Percentiles rank a stretch among this genome's conserved stretches.
These are phyloP conservation scores for Scomber scombrus DNA, from an alignment of 2,113 vertebrate species.

Conservation along the genomic window DNA sequence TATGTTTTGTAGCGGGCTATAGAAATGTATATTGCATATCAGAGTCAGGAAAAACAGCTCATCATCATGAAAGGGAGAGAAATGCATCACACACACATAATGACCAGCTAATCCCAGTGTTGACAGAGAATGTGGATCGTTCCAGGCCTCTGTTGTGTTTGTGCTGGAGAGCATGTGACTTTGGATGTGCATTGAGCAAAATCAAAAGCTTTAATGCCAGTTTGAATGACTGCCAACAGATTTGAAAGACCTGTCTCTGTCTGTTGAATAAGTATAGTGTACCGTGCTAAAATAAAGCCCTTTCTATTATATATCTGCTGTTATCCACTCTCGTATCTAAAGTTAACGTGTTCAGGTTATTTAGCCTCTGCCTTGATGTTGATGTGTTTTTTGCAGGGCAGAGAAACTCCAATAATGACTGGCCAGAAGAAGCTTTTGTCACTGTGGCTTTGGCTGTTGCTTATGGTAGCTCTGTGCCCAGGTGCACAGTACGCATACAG, in stretches of 20 bases:
- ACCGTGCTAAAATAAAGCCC: not conserved
- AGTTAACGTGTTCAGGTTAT: not conserved
- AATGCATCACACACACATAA: slow-evolving; percentile 32
- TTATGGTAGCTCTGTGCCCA: slow-evolving; percentile 72
- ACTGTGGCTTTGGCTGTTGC: slow-evolving; percentile 76
- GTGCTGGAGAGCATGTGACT: slow-evolving; percentile 50
- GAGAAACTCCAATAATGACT: slow-evolving; percentile 61
- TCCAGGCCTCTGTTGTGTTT: slow-evolving; percentile 72
- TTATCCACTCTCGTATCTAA: not conserved
- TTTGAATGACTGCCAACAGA: slow-evolving; percentile 40
- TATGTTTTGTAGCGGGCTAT: slow-evolving; percentile 5
- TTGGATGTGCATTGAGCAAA: slow-evolving; percentile 43
- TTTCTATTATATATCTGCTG: not conserved
- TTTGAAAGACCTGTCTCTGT: not conserved
- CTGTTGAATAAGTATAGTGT: not conserved
- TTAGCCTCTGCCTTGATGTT: not conserved
- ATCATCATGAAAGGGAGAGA: slow-evolving; percentile 15
- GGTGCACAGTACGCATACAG: slow-evolving; percentile 44
- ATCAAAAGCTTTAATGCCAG: slow-evolving; percentile 52
- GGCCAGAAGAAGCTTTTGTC: slow-evolving; percentile 66
- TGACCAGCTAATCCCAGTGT: slow-evolving; percentile 51
- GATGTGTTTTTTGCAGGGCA: slow-evolving; percentile 45
- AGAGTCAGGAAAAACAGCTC: slow-evolving; percentile 7
- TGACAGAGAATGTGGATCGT: slow-evolving; percentile 55
- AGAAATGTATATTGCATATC: not conserved